These are phyloP conservation scores for Cephonodes hylas DNA, from an alignment of 2,888 invertebrate genomes.

Conservation along the genomic window DNA sequence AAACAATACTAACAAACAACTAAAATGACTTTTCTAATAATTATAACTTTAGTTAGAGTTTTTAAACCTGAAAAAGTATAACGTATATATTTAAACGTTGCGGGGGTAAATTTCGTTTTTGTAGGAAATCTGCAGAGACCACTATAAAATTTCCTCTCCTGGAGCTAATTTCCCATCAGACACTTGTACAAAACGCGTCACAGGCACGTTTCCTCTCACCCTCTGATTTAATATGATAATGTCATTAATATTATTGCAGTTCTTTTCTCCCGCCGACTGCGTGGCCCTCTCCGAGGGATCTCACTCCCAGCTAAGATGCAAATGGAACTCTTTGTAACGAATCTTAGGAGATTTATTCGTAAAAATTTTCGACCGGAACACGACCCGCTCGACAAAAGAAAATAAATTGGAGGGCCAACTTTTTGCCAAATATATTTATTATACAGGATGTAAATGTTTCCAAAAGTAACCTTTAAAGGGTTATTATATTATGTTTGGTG, in stretches of 20 bases:
- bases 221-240: not conserved
- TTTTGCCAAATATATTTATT: constrained; percentile 37
- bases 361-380: constrained; percentile 62
- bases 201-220: not conserved
- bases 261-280: constrained; percentile 18
- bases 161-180: too few species aligned
- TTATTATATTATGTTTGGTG: not conserved
- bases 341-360: constrained; percentile 74
- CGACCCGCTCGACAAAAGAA: constrained; percentile 50
- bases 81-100: too few species aligned
- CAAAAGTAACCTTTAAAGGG: constrained; percentile 6
- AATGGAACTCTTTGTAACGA: constrained; percentile 76
- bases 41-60: too few species aligned
- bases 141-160: too few species aligned
- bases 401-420: constrained; percentile 58
- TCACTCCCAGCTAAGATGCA: constrained; percentile 60
- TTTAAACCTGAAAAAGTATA: too few species aligned
- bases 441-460: constrained; percentile 18
- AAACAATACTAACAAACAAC: too few species aligned
- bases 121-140: too few species aligned
- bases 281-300: constrained; percentile 43
- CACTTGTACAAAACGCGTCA: not conserved
- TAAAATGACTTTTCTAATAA: too few species aligned
- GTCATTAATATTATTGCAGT: not conserved
- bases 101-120: too few species aligned